Evolutionary conservation across 2,888 invertebrate species (phyloP).

Genomic region (Xestobium rufovillosum): DNA sequence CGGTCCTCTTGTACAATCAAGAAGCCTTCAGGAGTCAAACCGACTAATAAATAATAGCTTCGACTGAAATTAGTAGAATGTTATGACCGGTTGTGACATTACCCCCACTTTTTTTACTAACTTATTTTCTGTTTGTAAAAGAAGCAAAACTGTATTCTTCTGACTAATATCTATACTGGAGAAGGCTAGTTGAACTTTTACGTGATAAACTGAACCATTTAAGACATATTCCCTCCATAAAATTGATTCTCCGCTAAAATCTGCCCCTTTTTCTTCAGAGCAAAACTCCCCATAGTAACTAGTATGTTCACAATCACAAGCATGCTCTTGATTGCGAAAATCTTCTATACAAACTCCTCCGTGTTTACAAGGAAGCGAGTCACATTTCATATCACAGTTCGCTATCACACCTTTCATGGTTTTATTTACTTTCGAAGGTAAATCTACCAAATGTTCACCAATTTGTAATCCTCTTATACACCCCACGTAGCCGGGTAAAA

Average conservation of each 20-base stretch:
- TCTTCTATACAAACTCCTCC: slow-evolving; percentile 83
- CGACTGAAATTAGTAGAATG: slow-evolving; percentile 55
- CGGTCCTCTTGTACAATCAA: slow-evolving; percentile 80
- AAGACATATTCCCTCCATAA: slow-evolving; percentile 70
- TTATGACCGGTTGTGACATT: no score
- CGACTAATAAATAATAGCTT: slow-evolving; percentile 76
- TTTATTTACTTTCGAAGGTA: slow-evolving; percentile 62
- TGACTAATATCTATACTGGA: slow-evolving; percentile 74
- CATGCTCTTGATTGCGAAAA: slow-evolving; percentile 76
- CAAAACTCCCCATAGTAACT: slow-evolving; percentile 86
- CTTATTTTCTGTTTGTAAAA: slow-evolving; percentile 79
- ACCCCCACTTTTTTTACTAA: no score
- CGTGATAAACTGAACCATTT: slow-evolving; percentile 62
- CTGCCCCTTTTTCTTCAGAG: slow-evolving; percentile 83
- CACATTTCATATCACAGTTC: slow-evolving; percentile 85
- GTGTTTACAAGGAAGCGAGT: slow-evolving; percentile 79
- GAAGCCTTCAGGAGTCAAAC: slow-evolving; percentile 75
- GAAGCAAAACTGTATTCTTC: slow-evolving; percentile 67
- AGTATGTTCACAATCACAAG: slow-evolving; percentile 82
- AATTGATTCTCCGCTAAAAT: slow-evolving; percentile 80
- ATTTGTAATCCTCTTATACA: slow-evolving; percentile 83
- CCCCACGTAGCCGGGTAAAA: slow-evolving; percentile 71
- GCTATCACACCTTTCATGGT: slow-evolving; percentile 62
- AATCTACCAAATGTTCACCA: slow-evolving; percentile 69
- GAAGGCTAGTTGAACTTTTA: slow-evolving; percentile 80